Conservation (phyloP, 1,140 invertebrate genomes). For the Conus ventricosus region DNA sequence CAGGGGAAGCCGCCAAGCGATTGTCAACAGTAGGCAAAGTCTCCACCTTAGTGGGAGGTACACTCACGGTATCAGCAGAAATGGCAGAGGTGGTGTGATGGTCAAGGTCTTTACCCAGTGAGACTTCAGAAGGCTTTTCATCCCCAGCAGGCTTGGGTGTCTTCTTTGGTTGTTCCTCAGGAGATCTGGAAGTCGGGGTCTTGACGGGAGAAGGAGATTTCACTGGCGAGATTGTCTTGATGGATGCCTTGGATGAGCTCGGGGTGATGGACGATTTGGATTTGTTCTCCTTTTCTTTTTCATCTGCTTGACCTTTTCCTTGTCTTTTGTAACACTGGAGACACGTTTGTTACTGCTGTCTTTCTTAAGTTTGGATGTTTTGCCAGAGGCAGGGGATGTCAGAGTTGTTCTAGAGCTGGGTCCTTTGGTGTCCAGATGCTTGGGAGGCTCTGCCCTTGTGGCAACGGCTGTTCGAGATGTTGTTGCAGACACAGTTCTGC, state of each 20-base stretch:
- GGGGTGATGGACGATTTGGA: conserved; percentile 38
- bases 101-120: not conserved
- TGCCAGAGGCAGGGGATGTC: conserved; percentile 31
- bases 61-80: not conserved
- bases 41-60: not conserved
- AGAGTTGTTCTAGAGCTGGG: conserved; percentile 24
- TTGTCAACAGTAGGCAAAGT: not conserved
- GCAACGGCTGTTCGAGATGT: conserved; percentile 32
- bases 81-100: not conserved
- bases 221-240: conserved; percentile 38
- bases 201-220: conserved; percentile 31
- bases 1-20: conserved; percentile 44
- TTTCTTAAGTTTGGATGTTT: conserved; percentile 37
- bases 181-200: not conserved
- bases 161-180: not conserved
- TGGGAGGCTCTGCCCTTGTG: conserved; percentile 33
- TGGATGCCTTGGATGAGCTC: conserved; percentile 41
- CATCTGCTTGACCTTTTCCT: conserved; percentile 42
- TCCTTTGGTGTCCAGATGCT: conserved; percentile 35
- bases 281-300: conserved; percentile 42
- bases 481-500: conserved; percentile 38
- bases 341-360: conserved; percentile 40
- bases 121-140: not conserved
- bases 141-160: not conserved
- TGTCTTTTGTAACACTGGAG: conserved; percentile 27